A percentile compares a stretch with the other conserved stretches of the same genome.
phyloP scores from a whole-genome alignment of 2,888 invertebrate species.

The Lithophane leautieri region DNA sequence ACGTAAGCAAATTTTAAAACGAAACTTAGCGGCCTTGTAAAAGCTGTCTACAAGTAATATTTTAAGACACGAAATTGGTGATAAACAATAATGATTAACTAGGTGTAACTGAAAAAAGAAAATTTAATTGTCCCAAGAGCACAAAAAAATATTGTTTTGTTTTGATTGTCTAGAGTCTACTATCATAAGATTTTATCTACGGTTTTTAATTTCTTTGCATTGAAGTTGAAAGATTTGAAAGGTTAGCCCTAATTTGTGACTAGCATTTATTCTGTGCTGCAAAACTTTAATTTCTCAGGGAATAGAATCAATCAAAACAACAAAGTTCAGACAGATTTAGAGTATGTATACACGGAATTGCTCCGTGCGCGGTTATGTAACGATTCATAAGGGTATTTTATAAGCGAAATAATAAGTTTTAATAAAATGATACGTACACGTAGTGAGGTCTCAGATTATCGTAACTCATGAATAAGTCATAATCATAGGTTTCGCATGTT shows the following conservation, averaged over 20 bases:
- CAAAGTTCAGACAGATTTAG: background rate
- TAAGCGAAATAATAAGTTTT: constrained; percentile 24
- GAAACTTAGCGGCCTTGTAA: background rate
- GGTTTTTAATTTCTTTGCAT: constrained; percentile 17
- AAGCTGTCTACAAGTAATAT: background rate
- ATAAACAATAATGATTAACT: background rate
- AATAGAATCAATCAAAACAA: background rate
- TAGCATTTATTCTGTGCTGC: background rate
- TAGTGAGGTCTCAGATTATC: constrained; percentile 9
- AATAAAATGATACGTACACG: background rate
- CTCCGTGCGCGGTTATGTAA: background rate
- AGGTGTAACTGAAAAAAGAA: constrained; percentile 4
- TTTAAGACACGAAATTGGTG: background rate
- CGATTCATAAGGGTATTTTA: constrained; percentile 19
- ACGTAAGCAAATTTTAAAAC: constrained; percentile 2
- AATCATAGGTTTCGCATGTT: constrained; percentile 8
- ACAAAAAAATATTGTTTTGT: constrained; percentile 7
- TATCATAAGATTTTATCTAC: background rate
- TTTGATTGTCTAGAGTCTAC: background rate
- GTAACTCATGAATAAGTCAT: constrained; percentile 15
- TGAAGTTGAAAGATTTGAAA: background rate
- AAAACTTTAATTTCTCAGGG: background rate
- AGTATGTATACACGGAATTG: no score
- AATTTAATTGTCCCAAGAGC: background rate
- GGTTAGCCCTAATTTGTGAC: background rate